Base-by-base conservation (phyloP, 2,113 vertebrate genomes). In the Anthoscopus minutus region DNA sequence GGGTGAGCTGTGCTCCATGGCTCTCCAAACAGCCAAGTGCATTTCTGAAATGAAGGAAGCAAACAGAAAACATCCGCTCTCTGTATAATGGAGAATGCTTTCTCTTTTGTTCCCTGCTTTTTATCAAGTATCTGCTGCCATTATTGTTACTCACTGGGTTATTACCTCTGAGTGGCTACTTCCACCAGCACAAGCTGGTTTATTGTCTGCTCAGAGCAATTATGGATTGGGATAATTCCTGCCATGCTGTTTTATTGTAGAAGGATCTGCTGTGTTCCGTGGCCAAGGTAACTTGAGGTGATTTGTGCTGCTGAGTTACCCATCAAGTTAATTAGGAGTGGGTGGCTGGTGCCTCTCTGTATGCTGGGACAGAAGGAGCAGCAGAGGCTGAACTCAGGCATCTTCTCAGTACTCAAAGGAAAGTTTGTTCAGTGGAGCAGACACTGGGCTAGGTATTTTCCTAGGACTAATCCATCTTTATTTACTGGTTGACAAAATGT, bases 111-210 rank as follows among this genome's bases (percentile, higher is more conserved):
- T 91, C 78, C 60, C 70, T 92, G 88, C 86, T 88, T 96, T 95
- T 84, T 91, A 87, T 93, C 88, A 86, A 94, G 88, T 92, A 83
- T 88, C 89, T 86, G 76, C 88, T 95, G 85, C 94, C 89, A 89
- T 96, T 96, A 92, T 89, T 94, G 92, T 93, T 95, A 88, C 84
- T 97, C 73, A 57, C 78, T 93, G 89, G 84, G 73, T 93, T 96
- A 92, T 96, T 97, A 96, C 95, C 94, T 97, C 91, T 4, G 51
- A 96, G 86, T 95, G 93, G 92, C 82, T 96, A 85, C 89, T 96
- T 94, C 95, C 95, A 96, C 92, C 91, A 85, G 94, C 58, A 2
- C 74, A 82, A 94, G 92, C 92, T 90, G 87, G 65, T 89, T 87
- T 85, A 92, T 91, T 95, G 85, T 90, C 91, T 96, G 64, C 91